Conservation (phyloP, 2,113 vertebrate species). For the Procavia capensis region DNA sequence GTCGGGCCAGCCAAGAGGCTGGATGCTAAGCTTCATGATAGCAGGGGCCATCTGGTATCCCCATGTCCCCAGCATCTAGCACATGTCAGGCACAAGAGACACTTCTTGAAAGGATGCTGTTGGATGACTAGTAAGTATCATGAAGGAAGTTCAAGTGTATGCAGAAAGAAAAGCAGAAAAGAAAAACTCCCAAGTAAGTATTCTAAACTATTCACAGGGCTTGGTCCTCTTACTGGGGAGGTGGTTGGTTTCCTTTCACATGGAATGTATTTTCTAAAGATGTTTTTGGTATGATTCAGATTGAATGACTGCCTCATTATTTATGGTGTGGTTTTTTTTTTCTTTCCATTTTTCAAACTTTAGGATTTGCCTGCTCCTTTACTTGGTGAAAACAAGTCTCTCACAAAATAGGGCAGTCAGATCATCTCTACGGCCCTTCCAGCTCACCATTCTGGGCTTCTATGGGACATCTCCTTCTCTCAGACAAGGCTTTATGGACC, state of each 20-base stretch:
- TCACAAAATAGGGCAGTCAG: fast-evolving
- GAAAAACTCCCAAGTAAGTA: background rate
- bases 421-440: background rate
- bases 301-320: background rate
- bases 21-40: fast-evolving
- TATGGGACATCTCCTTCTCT: background rate
- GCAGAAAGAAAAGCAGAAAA: background rate
- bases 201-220: background rate
- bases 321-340: no score
- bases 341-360: background rate
- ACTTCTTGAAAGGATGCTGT: fast-evolving
- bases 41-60: background rate
- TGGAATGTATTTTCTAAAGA: background rate
- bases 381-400: background rate
- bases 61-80: fast-evolving
- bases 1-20: background rate
- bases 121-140: no score
- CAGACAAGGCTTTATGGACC: background rate
- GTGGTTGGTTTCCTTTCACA: background rate
- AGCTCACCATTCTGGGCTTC: fast-evolving
- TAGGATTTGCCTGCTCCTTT: fast-evolving
- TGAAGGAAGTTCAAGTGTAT: background rate
- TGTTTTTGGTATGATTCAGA: background rate
- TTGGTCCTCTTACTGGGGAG: fast-evolving
- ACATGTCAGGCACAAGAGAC: fast-evolving